Evolutionary conservation across 2,113 vertebrate species (phyloP).

Genomic region (Oryzias javanicus): DNA sequence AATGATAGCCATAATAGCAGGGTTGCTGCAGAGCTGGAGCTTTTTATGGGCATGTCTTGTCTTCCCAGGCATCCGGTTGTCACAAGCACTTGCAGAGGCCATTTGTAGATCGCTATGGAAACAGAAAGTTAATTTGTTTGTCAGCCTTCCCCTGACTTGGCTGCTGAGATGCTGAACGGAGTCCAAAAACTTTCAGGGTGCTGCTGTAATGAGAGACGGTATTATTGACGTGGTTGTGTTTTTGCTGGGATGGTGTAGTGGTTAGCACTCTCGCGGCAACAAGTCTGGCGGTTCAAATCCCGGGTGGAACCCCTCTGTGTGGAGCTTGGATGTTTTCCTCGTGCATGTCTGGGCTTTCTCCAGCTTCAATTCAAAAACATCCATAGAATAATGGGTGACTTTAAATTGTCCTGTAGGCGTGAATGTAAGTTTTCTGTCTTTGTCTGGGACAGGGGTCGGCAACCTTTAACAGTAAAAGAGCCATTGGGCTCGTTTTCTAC

Average conservation of each 20-base stretch:
- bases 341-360: no score
- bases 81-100: slow-evolving; percentile 54
- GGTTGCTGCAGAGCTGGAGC: slow-evolving; percentile 57
- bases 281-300: no score
- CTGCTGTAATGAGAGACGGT: slow-evolving; percentile 27
- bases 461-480: no score
- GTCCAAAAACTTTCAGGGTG: slow-evolving; percentile 46
- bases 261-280: no score
- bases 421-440: no score
- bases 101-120: slow-evolving; percentile 72
- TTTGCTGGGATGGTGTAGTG: slow-evolving; percentile 12
- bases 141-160: slow-evolving; percentile 54
- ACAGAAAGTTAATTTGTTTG: slow-evolving; percentile 64
- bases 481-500: no score
- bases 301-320: no score
- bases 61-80: slow-evolving; percentile 65
- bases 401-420: no score
- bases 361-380: no score
- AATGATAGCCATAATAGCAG: slow-evolving; percentile 78
- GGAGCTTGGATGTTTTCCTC: no score
- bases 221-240: slow-evolving; percentile 41
- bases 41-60: slow-evolving; percentile 67
- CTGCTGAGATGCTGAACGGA: slow-evolving; percentile 44
- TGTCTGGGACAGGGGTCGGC: no score
- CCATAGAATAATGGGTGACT: no score